Conservation (phyloP, 2,888 invertebrate species). For the Eupithecia insigniata region DNA sequence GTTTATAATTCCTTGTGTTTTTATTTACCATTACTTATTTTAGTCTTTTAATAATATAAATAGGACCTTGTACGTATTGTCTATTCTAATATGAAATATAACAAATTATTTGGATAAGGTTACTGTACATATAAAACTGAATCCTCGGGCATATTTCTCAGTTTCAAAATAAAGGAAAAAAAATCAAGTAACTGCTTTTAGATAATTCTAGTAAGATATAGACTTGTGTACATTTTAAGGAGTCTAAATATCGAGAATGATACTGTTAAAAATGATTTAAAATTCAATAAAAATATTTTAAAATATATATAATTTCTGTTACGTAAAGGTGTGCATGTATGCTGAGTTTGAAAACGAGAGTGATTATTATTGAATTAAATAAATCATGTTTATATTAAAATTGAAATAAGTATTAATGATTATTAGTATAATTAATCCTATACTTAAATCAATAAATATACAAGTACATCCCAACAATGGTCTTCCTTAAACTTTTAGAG, state of each 20-base stretch:
- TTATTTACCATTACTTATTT: not conserved
- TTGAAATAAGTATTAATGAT: not conserved
- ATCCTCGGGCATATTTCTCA: conserved; percentile 22
- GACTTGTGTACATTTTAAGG: not conserved
- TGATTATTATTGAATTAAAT: not conserved
- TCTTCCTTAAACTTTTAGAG: conserved; percentile 55
- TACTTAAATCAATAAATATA: conserved; percentile 27
- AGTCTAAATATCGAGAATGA: not conserved
- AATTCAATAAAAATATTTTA: not conserved
- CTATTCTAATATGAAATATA: not conserved
- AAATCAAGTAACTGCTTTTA: not conserved
- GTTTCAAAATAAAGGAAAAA: conserved; percentile 20
- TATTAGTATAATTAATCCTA: conserved; percentile 2
- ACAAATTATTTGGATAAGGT: not conserved
- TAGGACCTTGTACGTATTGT: not conserved
- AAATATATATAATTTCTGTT: not conserved
- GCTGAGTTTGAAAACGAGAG: not conserved
- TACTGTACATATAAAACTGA: conserved; percentile 36
- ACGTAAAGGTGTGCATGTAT: not conserved
- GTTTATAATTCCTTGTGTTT: not conserved
- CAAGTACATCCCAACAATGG: conserved; percentile 49
- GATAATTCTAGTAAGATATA: not conserved
- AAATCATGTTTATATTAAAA: not conserved
- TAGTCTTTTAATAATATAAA: not conserved
- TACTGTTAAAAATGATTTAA: not conserved